Evolutionary conservation across 2,797 vertebrate species (phyloP).

Genomic region (Propithecus deckenii): DNA sequence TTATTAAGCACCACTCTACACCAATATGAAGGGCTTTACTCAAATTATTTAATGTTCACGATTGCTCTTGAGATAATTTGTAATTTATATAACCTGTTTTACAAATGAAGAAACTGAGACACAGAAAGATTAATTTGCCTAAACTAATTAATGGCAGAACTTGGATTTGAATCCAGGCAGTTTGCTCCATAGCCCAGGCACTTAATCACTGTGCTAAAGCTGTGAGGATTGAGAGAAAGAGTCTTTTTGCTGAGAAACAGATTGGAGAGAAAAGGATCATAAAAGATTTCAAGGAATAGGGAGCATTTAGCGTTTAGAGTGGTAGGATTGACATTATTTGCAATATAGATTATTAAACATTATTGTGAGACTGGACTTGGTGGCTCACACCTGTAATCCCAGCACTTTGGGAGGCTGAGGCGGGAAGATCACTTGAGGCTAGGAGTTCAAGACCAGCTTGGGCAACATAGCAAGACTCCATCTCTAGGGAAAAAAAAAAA

Average conservation of each 20-base stretch:
- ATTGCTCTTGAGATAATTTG: background rate
- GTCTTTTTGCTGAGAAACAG: background rate
- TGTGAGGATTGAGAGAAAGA: background rate
- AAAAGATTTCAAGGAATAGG: background rate
- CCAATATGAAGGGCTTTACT: background rate
- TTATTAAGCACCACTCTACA: background rate
- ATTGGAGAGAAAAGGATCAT: background rate
- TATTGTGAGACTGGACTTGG: too few relatives aligned
- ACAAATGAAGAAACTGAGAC: background rate
- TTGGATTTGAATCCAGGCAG: background rate
- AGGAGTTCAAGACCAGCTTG: too few relatives aligned
- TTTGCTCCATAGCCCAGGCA: background rate
- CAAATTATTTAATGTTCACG: background rate
- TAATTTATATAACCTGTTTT: background rate
- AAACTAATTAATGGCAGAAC: slow-evolving; percentile 13
- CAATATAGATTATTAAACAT: background rate
- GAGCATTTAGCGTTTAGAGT: background rate
- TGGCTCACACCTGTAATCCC: too few relatives aligned
- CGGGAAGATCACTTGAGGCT: too few relatives aligned
- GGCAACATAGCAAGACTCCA: too few relatives aligned
- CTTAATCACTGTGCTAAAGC: background rate
- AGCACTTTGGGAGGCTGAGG: too few relatives aligned
- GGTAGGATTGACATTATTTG: background rate
- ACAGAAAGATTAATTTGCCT: slow-evolving; percentile 15
- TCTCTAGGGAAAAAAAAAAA: too few relatives aligned